Conservation (phyloP, 2,888 invertebrate species). For the Lasioglossum pauxillum region DNA sequence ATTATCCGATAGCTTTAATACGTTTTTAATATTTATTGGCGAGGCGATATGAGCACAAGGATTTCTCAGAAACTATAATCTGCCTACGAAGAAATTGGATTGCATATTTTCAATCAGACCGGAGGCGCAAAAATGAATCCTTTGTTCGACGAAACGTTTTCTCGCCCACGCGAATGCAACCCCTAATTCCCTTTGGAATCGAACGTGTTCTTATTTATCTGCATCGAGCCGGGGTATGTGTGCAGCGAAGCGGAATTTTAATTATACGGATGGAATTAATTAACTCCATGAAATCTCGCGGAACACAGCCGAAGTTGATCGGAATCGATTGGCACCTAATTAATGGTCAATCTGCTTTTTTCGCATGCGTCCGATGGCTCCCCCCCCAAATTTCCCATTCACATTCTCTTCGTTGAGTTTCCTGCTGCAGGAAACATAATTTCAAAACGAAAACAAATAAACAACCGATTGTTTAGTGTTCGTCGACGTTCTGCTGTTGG, state of each 20-base stretch:
- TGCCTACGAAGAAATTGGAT: background rate
- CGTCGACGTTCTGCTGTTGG: background rate
- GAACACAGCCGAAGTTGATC: conserved; percentile 46
- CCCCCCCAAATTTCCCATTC: background rate
- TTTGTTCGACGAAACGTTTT: background rate
- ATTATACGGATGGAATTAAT: conserved; percentile 60
- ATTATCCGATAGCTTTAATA: background rate
- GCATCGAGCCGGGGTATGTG: conserved; percentile 41
- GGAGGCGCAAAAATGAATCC: background rate
- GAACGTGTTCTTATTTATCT: conserved; percentile 52
- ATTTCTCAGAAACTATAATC: background rate
- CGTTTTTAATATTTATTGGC: background rate
- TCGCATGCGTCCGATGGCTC: background rate
- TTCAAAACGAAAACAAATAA: background rate
- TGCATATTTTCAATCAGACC: background rate
- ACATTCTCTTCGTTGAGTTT: background rate
- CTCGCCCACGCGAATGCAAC: background rate
- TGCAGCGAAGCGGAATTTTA: conserved; percentile 55
- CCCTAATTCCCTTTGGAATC: conserved; percentile 33
- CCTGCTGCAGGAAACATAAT: background rate
- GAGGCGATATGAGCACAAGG: background rate
- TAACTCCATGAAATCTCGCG: conserved; percentile 57
- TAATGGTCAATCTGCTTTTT: conserved; percentile 57
- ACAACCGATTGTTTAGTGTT: background rate
- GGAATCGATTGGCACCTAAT: conserved; percentile 57